Evolutionary conservation across 2,888 invertebrate species (phyloP), one percentile per base, ranked within the genome.

Genomic region (Thecocarcelia acutangulata): DNA sequence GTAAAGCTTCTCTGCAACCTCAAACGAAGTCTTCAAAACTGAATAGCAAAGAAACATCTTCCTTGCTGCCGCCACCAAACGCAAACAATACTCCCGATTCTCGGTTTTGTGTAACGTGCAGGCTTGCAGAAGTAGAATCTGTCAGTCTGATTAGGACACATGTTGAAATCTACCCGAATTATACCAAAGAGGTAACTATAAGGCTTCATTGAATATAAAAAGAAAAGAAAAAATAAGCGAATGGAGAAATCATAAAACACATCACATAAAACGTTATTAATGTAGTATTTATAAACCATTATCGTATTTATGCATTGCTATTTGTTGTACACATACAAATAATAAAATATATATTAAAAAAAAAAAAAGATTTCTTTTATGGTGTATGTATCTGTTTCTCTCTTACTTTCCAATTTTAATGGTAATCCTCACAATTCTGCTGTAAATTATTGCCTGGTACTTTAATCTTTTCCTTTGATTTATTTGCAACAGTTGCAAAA

Each of bases 111-210:
- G 74, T 84, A 24, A 83, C 86, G 24, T 84, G 84, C 33, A 87
- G 86, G 83, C 85, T 88, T 63, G 88, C 90, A 6, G 87, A 91
- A 83, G 86, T 91, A 54, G 89, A 88, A 80, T 86, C 89, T 48
- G 87, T 90, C 75, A 86, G 87, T 79, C 88, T 90, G 83, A 89
- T 90, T 52, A 88, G 89, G 75, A 90, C 90, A 15, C 87, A 88
- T 66, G 85, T 91, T 70, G 90, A 91, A 86, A 90, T 91, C 54
- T 90, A 87, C 86, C 90, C 90, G 73, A 90, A 87, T 76, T 91
- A 90, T 77, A 90, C 87, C 85, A 90, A 90, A 88, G 91, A 91
- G 90, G 90, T 91, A 90, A 91, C 88, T 89, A 90, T 91, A 85
- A 87, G 88, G 86, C 87, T 90, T 86, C 86, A 85, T 78, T 76